Base-by-base conservation (phyloP, 2,113 vertebrate genomes). In the Ivindomyrus marchei region DNA sequence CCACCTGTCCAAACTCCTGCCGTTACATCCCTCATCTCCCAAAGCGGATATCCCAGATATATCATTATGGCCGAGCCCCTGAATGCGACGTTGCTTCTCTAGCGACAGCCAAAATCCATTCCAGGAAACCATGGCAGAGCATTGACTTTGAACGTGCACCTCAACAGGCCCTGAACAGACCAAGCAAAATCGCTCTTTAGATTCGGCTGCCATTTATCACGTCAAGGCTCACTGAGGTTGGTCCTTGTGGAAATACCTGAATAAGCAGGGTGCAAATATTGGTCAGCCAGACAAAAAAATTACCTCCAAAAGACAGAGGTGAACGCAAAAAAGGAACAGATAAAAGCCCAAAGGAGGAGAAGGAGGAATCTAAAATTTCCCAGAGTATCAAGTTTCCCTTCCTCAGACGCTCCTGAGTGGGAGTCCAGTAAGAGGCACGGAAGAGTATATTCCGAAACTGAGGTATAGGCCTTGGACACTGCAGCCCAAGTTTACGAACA, bases 341-440 rank as follows among this genome's bases (percentile, higher is more conserved):
- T 39, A 66, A 91, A 56, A 89, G 80, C 91, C 88, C 84, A 92
- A 80, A 91, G 91, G 91, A 91, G 91, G 91, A 88, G 88, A 89
- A 87, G 88, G 89, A 91, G 93, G 91, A 92, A 91, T 47, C 87
- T 45, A 90, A 87, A 90, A 92, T 94, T 93, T 95, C 94, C 95
- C 95, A 95, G 95, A 95, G 94, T 95, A 94, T 94, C 91, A 56
- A 87, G 90, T 93, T 86, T 93, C 93, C 92, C 93, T 92, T 93
- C 90, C 85, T 92, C 92, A 92, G 91, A 93, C 92, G 93, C 92
- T 92, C 91, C 90, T 93, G 93, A 93, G 90, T 92, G 89, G 91
- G 91, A 93, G 85, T 87, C 90, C 93, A 90, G 91, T 91, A 92
- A 90, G 94, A 94, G 94, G 95, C 95, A 96, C 95, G 84, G 93